phyloP scores from a whole-genome alignment of 2,888 invertebrate genomes.

The Cerceris ruficornis region DNA sequence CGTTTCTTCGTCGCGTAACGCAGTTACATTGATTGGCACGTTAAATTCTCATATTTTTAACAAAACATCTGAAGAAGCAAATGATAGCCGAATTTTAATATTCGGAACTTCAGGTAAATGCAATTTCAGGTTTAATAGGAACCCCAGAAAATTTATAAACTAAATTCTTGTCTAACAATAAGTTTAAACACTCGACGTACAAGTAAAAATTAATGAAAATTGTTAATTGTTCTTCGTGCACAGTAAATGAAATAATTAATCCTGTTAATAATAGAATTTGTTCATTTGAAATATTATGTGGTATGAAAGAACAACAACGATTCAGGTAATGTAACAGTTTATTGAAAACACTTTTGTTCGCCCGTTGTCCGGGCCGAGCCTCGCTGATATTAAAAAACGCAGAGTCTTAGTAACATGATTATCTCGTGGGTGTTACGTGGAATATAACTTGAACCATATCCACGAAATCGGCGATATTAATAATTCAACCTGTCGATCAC shows the following conservation, averaged over 20 bases:
- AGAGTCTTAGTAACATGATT: constrained; percentile 81
- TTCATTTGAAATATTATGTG: background rate
- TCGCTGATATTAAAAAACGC: constrained; percentile 81
- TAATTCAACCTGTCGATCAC: constrained; percentile 8
- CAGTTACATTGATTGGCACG: too few species aligned
- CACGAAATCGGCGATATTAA: constrained; percentile 70
- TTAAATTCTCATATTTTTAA: too few species aligned
- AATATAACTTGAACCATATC: constrained; percentile 74
- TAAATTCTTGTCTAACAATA: too few species aligned
- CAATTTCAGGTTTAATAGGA: too few species aligned
- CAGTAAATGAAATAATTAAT: background rate
- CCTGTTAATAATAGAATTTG: background rate
- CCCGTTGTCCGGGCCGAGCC: constrained; percentile 75
- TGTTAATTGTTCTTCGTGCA: too few species aligned
- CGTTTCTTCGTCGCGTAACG: too few species aligned
- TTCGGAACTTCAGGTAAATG: too few species aligned
- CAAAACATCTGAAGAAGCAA: too few species aligned
- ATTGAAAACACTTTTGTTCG: constrained; percentile 79
- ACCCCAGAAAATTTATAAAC: too few species aligned
- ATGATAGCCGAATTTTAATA: too few species aligned
- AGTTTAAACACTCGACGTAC: too few species aligned
- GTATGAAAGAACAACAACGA: background rate
- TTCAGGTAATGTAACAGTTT: constrained; percentile 81
- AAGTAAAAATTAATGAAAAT: too few species aligned
- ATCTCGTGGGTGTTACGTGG: constrained; percentile 77